A percentile compares a stretch with the other conserved stretches of the same genome.
phyloP scores from a whole-genome alignment of 2,888 invertebrate genomes.

The Philereme transversata region DNA sequence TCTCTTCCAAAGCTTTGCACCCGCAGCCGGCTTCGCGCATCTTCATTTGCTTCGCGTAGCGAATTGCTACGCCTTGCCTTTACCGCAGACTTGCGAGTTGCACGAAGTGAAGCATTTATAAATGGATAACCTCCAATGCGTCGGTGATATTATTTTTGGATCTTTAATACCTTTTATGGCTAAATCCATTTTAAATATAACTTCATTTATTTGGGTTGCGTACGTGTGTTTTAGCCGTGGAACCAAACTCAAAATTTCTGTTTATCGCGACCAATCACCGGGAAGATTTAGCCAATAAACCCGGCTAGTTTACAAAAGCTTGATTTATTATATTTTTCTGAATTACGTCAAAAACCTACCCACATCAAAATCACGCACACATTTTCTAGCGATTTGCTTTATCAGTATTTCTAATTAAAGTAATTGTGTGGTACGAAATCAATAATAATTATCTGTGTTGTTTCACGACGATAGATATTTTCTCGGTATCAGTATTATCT shows the following conservation, averaged over 20 bases:
- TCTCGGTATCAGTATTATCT: constrained; percentile 15
- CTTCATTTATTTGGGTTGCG: no score
- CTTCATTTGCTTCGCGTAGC: constrained; percentile 26
- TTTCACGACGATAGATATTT: constrained; percentile 6
- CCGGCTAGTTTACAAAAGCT: no score
- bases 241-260: no score
- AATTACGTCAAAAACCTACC: no score
- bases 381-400: background rate
- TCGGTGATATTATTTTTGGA: no score
- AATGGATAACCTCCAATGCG: background rate
- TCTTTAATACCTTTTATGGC: no score
- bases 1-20: constrained; percentile 5
- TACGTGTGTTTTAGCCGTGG: no score
- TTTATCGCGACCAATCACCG: no score
- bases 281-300: no score
- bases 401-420: background rate
- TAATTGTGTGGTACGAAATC: constrained; percentile 1
- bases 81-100: constrained; percentile 4
- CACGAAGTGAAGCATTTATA: background rate
- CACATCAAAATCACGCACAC: no score
- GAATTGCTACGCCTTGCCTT: constrained; percentile 46
- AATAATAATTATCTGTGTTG: constrained; percentile 18
- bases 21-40: constrained; percentile 5
- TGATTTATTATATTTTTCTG: no score
- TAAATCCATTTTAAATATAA: no score